Evolutionary conservation across 1,140 invertebrate species (phyloP), one percentile per base, ranked within the genome.

Genomic region (Grapholita molesta): DNA sequence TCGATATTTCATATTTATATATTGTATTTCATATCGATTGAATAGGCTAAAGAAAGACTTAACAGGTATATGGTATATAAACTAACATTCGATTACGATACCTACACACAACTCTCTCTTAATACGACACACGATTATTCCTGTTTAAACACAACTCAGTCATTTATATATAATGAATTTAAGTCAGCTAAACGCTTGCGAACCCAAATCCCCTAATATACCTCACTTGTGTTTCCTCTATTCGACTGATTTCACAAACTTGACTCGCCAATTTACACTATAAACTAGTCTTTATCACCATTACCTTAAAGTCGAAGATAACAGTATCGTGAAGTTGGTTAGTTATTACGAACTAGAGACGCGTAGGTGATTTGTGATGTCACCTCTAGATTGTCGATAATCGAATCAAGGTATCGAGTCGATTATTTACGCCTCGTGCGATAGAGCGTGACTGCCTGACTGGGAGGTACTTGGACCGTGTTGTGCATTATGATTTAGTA

Each of bases 191-290:
- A 70, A 74, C 28, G 38, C 38, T 71, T 67, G 64, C 71, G 64
- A 75, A 70, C 71, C 75, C 33, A 75, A 80, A 80, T 80, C 73
- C 71, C 75, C 38, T 74, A 80, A 80, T 80, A 72, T 76, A 76
- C 72, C 74, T 71, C 69, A 75, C 73, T 78, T 74, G 72, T 74
- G 72, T 75, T 71, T 73, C 61, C 71, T 68, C 65, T 72, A 74
- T 72, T 25, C 73, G 15, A 68, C 38, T 73, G 72, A 71, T 71
- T 79, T 77, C 48, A 33, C 73, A 70, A 75, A 64, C 33, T 73
- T 68, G 70, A 55, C 30, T 35, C 64, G 28, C 30, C 30, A 28
- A n/a, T 28, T 7, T 18, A 24, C 24, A 70, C n/a, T 69, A 55
- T 8, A 72, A 73, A 68, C 35, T n/a, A 28, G 52, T 24, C 68